Evolutionary conservation across 2,113 vertebrate species (phyloP), one percentile per base, ranked within the genome.

Genomic region (Carettochelys insculpta): DNA sequence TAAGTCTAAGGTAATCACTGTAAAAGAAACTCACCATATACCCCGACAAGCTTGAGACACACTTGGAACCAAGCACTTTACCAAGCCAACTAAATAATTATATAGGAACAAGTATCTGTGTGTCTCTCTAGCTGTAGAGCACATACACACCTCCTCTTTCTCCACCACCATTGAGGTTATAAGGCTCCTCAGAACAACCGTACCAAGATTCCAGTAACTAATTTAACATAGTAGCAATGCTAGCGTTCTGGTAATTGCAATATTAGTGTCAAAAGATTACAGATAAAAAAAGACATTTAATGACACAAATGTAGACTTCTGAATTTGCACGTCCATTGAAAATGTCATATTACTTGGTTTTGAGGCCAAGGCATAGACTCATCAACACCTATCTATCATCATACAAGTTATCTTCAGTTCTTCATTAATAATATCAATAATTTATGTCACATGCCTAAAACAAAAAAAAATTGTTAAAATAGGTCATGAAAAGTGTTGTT

Each of bases 181-280:
- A 56, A 29, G 53, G 4, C 56, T 48, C 83, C n/a, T 50, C 84
- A 6, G 2, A n/a, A 90, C 93, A 41, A 41, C 79, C 82, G 54
- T 1, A 51, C 45, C 22, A 94, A 52, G 83, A 93, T 75, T 76
- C 65, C 81, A 85, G 82, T 76, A 93, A 86, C 77, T 81, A 93
- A 61, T 68, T 82, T 85, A 41, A 73, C 38, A 75, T 4, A 93
- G 73, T 1, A 92, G 80, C 75, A 89, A 87, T 75, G 86, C 82
- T 83, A 93, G 85, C 80, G 53, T 65, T 87, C 82, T 91, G 52
- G 82, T 94, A 96, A 95, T 47, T 68, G 92, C 75, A 94, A 65
- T 80, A 83, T 85, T 90, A 92, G 81, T 50, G 68, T 29, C 77
- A 68, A 76, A 93, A 92, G 91, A 91, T 95, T 95, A 92, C 68